Conservation (phyloP, 2,888 invertebrate species). For the Cistogaster globosa region DNA sequence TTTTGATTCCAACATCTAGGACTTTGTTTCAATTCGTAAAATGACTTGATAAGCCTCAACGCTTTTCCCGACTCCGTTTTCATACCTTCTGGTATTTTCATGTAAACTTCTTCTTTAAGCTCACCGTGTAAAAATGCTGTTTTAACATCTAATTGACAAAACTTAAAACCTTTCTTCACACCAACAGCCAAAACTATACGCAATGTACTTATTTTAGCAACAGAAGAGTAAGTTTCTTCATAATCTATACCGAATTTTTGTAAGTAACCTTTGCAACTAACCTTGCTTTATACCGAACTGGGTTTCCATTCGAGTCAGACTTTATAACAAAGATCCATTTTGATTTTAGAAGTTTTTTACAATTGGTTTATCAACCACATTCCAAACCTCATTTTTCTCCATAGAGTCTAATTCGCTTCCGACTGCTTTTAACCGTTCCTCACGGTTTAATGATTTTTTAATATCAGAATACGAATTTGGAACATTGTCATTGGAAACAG, state of each 20-base stretch:
- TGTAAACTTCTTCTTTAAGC: conserved; percentile 55
- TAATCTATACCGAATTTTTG: no score
- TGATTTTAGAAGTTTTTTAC: conserved; percentile 14
- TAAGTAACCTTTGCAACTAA: no score
- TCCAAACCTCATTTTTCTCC: conserved; percentile 30
- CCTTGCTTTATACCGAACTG: no score
- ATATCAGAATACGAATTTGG: background rate
- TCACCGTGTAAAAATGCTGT: conserved; percentile 56
- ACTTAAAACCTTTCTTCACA: background rate
- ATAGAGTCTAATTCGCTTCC: conserved; percentile 23
- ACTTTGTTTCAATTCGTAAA: conserved; percentile 55
- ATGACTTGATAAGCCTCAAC: conserved; percentile 30
- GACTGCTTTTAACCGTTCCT: conserved; percentile 21
- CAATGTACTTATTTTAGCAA: no score
- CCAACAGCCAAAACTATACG: no score
- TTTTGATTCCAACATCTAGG: conserved; percentile 60
- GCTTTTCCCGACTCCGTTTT: background rate
- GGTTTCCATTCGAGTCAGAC: no score
- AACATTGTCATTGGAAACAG: background rate
- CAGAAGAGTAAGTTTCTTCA: no score
- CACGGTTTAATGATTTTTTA: background rate
- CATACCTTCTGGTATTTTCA: conserved; percentile 54
- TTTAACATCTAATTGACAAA: conserved; percentile 53
- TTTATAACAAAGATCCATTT: no score
- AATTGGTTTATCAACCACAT: background rate